Percentiles rank a stretch among this genome's conserved stretches.
phyloP scores from a whole-genome alignment of 1,140 invertebrate species.

The Nephila pilipes region DNA sequence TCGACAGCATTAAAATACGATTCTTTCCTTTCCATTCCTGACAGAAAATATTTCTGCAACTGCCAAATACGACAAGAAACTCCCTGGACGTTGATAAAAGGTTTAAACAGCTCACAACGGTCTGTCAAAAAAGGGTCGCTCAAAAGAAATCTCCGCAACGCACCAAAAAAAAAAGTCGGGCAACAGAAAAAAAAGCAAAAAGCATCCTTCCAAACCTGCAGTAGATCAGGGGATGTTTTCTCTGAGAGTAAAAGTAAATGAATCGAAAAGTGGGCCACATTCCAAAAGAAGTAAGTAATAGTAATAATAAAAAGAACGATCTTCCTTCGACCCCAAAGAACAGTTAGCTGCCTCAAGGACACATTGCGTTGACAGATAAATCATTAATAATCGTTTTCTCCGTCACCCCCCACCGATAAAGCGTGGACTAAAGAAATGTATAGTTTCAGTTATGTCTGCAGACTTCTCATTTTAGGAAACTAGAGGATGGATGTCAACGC shows the following conservation, averaged over 20 bases:
- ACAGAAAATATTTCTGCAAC: conserved; percentile 41
- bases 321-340: conserved; percentile 49
- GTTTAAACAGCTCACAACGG: conserved; percentile 39
- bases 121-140: background rate
- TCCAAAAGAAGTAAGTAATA: conserved; percentile 56
- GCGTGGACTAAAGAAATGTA: background rate
- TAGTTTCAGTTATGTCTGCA: conserved; percentile 16
- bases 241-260: conserved; percentile 53
- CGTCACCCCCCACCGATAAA: conserved; percentile 37
- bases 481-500: background rate
- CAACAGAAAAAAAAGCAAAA: background rate
- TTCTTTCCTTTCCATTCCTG: background rate
- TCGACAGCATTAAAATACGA: conserved; percentile 19
- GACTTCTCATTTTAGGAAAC: background rate
- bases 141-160: background rate
- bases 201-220: background rate
- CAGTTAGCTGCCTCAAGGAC: conserved; percentile 71
- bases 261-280: conserved; percentile 69
- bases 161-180: background rate
- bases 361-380: conserved; percentile 59
- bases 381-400: conserved; percentile 60
- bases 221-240: conserved; percentile 50
- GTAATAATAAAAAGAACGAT: conserved; percentile 33
- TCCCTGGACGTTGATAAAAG: conserved; percentile 31
- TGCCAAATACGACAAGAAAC: conserved; percentile 48